Percentiles rank a stretch among this genome's conserved stretches.
phyloP scores from a whole-genome alignment of 2,113 vertebrate genomes.

The Xiphophorus maculatus region DNA sequence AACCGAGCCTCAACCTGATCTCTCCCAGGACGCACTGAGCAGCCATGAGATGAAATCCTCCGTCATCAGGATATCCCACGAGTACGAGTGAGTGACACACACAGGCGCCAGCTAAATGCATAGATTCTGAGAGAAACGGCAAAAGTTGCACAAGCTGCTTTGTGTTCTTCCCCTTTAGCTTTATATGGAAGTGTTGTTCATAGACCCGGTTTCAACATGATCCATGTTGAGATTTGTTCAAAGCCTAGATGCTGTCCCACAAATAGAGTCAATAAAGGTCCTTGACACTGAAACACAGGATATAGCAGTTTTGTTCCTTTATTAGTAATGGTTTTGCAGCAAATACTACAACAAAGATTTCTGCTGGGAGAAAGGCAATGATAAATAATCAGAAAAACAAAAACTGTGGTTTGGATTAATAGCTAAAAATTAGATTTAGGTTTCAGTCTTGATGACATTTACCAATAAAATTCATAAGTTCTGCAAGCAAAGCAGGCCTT shows the following conservation, averaged over 20 bases:
- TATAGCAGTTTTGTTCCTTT: background rate
- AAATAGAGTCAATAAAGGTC: background rate
- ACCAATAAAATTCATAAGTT: no score
- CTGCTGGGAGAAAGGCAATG: no score
- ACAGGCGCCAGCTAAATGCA: background rate
- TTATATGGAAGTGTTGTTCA: slow-evolving; percentile 12
- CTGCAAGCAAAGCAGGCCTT: no score
- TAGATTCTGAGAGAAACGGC: background rate
- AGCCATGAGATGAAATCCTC: slow-evolving; percentile 88
- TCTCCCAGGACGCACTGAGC: slow-evolving; percentile 69
- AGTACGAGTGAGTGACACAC: slow-evolving; percentile 85
- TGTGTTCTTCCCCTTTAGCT: slow-evolving; percentile 27
- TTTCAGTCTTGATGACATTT: no score
- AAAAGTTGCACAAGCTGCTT: slow-evolving; percentile 3
- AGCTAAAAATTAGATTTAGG: no score
- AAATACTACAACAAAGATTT: no score
- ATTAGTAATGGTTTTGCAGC: no score
- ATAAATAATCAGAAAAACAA: no score
- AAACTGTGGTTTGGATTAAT: no score
- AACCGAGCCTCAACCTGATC: slow-evolving; percentile 84
- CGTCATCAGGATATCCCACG: slow-evolving; percentile 80
- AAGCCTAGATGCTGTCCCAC: background rate
- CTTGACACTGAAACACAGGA: background rate
- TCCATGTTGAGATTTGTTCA: slow-evolving; percentile 1
- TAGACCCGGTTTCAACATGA: background rate